phyloP scores from a whole-genome alignment of 1,140 invertebrate genomes.

The Orchestia grillus region DNA sequence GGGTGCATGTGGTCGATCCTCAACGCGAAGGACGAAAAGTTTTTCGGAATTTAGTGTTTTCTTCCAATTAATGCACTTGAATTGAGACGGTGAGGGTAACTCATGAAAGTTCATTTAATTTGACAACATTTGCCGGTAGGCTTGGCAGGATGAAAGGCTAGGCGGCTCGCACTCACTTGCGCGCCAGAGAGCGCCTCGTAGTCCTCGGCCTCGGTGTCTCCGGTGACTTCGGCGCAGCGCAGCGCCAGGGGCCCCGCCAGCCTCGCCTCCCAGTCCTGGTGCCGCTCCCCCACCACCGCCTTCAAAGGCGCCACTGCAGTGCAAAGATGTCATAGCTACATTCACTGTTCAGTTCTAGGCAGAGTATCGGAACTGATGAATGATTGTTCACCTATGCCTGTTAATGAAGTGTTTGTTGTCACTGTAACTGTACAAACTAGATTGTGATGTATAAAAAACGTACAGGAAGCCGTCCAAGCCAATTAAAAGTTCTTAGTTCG shows the following conservation, averaged over 20 bases:
- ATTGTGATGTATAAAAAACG: background rate
- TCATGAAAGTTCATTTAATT: background rate
- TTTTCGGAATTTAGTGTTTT: background rate
- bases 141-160: slow-evolving; percentile 71
- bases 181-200: slow-evolving; percentile 70
- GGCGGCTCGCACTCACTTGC: background rate
- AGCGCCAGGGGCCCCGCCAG: slow-evolving; percentile 77
- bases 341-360: background rate
- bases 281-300: slow-evolving; percentile 81
- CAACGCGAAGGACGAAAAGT: background rate
- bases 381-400: background rate
- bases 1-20: background rate
- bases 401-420: no score
- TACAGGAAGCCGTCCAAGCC: background rate
- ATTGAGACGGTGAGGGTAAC: background rate
- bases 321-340: no score
- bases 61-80: background rate
- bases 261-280: slow-evolving; percentile 81
- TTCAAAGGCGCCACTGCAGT: slow-evolving; percentile 81
- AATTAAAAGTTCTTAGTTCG: background rate
- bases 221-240: slow-evolving; percentile 80
- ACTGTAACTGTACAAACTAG: background rate
- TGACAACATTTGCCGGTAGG: slow-evolving; percentile 71
- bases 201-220: slow-evolving; percentile 80
- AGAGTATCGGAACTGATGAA: background rate